Base-by-base conservation (phyloP, 2,888 invertebrate genomes). In the Phymatocera aterrima region DNA sequence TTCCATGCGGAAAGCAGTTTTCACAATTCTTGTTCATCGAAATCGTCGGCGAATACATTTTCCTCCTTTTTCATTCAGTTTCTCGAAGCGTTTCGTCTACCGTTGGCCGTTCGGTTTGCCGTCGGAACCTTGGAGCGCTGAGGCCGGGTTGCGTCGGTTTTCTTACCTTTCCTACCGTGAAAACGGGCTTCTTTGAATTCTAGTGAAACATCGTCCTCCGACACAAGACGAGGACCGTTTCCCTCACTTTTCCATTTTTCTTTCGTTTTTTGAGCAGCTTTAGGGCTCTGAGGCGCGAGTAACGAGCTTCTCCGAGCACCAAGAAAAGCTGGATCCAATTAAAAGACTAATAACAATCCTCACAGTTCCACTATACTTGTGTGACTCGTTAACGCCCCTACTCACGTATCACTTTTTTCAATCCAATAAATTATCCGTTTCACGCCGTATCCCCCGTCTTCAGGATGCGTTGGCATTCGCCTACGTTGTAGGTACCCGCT, bases 321-420 rank as follows among this genome's bases (percentile, higher is more conserved):
- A 10, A n/a, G 89, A 89, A 88, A 87, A 88, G 88, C 86, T 85
- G 87, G 85, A 88, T 86, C 86, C 87, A 87, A 89, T 89, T 90
- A 88, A 89, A 90, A 85, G 84, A 84, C 85, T 87, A 88, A 89
- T 89, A 89, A 89, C 87, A 86, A 87, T 84, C 84, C 83, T 81
- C 80, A 82, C 81, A 46, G 15, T n/a, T n/a, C n/a, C 68, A 12
- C 51, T 28, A 34, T 18, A 51, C 72, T 51, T n/a, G n/a, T n/a
- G 72, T 51, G 72, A 72, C 72, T 72, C 72, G 72, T 72, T 72
- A 72, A 72, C 72, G 72, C 72, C 72, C 72, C 72, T 51, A 51
- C 72, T 72, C 72, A 72, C 72, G 72, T 72, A 72, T 72, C 72
- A 48, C 48, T 48, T 72, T 72, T 72, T 51, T 72, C 72, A 31